Evolutionary conservation across 1,140 invertebrate genomes (phyloP), one percentile per base, ranked within the genome.

Genomic region (Drosophila orena): DNA sequence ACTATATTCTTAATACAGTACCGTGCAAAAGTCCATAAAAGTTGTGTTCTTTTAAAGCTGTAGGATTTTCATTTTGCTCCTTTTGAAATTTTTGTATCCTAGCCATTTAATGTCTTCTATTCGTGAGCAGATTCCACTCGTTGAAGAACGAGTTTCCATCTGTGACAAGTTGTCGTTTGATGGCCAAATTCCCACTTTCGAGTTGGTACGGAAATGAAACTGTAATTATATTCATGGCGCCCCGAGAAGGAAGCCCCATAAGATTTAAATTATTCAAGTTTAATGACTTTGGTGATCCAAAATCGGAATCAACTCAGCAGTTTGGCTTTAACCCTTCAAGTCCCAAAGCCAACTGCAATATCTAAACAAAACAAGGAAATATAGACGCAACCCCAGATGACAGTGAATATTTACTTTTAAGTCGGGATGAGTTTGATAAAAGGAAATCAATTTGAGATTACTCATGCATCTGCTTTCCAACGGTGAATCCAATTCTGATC

Each of bases 191-290:
- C 40, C n/a, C 44, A 57, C 42, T 76, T 58, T 76, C 54, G 12
- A 77, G 56, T 58, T 49, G 24, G 49, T 61, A 52, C 74, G 81
- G 81, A 86, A 88, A 86, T 86, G 74, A 81, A 88, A 81, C 57
- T 76, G 61, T 79, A 76, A 86, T 88, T 88, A 88, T 83, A 86
- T 86, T 88, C 76, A 88, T 62, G 81, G 46, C 68, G 60, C 59
- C 57, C 71, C 43, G 30, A 69, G 20, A 17, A 62, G 15, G 40
- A 34, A 37, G 50, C 52, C 43, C 47, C 62, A 60, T 38, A 43
- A 74, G 49, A 47, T 69, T 3, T 15, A 12, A 47, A 10, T 30
- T 30, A 10, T 30, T 30, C 10, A 10, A 17, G 17, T 1, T 17
- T 17, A 17, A 17, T 17, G 17, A 17, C 17, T 17, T 17, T 17